These are phyloP conservation scores for Thamnophis sirtalis DNA, from an alignment of 2,113 vertebrate genomes.

Conservation along the genomic window DNA sequence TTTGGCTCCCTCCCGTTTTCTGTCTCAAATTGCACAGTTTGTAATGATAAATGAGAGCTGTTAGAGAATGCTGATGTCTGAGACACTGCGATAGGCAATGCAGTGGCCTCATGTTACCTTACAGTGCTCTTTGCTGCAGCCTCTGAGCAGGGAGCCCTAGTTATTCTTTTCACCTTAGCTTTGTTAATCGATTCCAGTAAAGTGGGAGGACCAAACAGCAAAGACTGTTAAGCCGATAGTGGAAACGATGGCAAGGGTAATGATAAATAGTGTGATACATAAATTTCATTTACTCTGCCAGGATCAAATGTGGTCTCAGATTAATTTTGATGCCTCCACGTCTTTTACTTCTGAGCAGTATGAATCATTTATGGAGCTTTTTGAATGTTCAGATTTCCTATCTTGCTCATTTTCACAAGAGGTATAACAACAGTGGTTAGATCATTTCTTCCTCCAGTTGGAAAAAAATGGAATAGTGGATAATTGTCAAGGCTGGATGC, in stretches of 20 bases:
- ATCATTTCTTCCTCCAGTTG: neutral
- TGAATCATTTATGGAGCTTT: conserved; percentile 5
- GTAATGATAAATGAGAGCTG: conserved; percentile 6
- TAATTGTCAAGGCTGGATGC: neutral
- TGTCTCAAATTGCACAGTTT: conserved; percentile 18
- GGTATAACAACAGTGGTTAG: neutral
- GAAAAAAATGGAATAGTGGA: neutral
- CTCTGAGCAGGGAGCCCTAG: conserved; percentile 2
- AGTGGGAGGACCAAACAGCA: neutral
- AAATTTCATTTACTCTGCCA: conserved; percentile 22
- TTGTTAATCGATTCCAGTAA: neutral
- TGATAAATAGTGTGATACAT: neutral
- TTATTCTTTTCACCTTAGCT: neutral
- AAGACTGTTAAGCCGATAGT: neutral
- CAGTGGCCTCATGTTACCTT: neutral
- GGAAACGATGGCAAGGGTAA: neutral
- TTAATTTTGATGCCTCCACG: conserved; percentile 22
- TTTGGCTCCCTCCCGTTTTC: conserved; percentile 5
- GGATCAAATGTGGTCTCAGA: conserved; percentile 31
- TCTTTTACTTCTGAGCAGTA: conserved; percentile 5
- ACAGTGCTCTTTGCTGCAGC: neutral
- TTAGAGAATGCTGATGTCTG: conserved; percentile 13
- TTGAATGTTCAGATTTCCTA: conserved; percentile 3
- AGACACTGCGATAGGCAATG: neutral
- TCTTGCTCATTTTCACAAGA: neutral